These are phyloP conservation scores for Lutraria rhynchaena DNA, from an alignment of 1,140 invertebrate genomes.

Conservation along the genomic window DNA sequence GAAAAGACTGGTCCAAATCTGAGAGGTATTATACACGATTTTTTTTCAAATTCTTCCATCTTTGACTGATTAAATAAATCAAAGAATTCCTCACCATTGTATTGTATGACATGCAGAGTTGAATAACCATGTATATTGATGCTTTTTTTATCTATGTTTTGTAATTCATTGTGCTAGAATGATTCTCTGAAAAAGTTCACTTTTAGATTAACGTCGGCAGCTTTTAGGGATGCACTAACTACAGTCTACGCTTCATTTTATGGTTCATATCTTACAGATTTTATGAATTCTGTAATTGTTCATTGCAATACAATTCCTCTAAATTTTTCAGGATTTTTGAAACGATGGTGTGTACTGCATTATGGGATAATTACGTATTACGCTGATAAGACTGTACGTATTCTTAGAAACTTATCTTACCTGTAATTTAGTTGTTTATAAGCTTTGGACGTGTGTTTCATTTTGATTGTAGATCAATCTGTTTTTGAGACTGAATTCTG, in stretches of 20 bases:
- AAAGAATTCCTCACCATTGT: neutral
- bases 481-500: too few species aligned
- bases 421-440: too few species aligned
- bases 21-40: slow-evolving; percentile 5
- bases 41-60: neutral
- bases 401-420: too few species aligned
- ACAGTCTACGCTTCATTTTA: too few species aligned
- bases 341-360: slow-evolving; percentile 40
- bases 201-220: neutral
- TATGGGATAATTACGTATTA: slow-evolving; percentile 30
- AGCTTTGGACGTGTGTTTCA: too few species aligned
- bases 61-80: neutral
- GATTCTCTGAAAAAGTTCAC: too few species aligned
- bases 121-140: neutral
- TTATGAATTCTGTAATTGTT: too few species aligned
- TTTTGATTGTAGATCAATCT: too few species aligned
- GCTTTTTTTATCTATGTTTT: neutral
- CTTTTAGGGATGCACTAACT: too few species aligned
- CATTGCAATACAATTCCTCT: too few species aligned
- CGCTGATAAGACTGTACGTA: slow-evolving; percentile 19
- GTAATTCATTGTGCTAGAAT: neutral
- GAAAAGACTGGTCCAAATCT: slow-evolving; percentile 47
- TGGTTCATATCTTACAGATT: too few species aligned
- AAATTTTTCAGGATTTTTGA: slow-evolving; percentile 14
- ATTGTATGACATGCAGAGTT: neutral